Evolutionary conservation across 2,113 vertebrate species (phyloP), one percentile per base, ranked within the genome.

Genomic region (Neopipo cinnamomea): DNA sequence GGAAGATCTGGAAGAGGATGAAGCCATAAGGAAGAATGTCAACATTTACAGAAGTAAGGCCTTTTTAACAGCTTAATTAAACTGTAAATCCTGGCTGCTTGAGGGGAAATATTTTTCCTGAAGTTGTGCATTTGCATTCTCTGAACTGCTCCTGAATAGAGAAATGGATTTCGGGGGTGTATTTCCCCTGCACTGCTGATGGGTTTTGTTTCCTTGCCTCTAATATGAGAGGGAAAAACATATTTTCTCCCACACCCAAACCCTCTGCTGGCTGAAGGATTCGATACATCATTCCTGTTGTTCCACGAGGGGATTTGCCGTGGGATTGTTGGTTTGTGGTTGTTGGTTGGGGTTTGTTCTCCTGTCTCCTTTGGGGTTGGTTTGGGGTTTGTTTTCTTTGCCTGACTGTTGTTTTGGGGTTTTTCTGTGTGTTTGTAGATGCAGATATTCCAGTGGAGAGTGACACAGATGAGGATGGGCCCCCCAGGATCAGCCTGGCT

Each of bases 1-100:
- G 91, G 99, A 99, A 96, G 99, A 99, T 97, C 98, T 99, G 24
- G 99, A 99, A 96, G 99, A 99, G 92, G 99, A 99, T 95, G 99
- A 99, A 90, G 88, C 98, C n/a, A 98, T 99, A 83, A 98, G 99
- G 89, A 99, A 99, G 96, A 99, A 99, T 39, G 62, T 99, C 82
- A 99, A 99, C 97, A 99, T 99, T 97, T 99, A 99, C 93, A 98
- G 98, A 98, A 99, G 99, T 99, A 97, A 97, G 98, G 46, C 53
- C 24, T 41, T 37, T 30, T 41, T 31, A 28, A 46, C 37, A 9
- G 5, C 33, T 78, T 33, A 3, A 14, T 5, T 72, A 27, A 28
- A 28, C 50, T 50, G 23, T 49, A 37, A 46, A 41, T 59, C 73
- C 5, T 18, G 16, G 25, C 35, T 17, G 3, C n/a, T 37, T 4